These are phyloP conservation scores for Deladenus siricidicola DNA, from an alignment of 2,888 invertebrate species.

Conservation along the genomic window DNA sequence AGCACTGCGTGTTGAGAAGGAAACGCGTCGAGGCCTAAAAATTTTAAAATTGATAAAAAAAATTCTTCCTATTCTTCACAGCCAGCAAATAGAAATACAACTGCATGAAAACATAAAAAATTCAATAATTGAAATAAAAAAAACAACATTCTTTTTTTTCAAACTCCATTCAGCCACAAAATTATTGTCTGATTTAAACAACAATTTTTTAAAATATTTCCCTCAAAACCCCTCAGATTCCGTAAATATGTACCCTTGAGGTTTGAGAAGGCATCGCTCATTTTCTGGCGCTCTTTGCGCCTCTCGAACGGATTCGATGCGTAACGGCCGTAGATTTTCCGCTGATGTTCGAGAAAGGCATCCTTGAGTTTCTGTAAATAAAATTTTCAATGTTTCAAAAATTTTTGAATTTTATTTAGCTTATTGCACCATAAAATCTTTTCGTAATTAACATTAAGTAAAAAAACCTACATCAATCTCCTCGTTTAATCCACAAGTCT, in stretches of 20 bases:
- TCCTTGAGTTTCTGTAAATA: constrained; percentile 19
- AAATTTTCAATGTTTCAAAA: not conserved
- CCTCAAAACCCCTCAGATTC: not conserved
- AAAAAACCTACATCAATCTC: constrained; percentile 5
- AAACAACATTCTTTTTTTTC: no score
- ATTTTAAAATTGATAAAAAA: not conserved
- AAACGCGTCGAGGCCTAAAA: constrained; percentile 15
- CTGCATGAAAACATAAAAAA: no score
- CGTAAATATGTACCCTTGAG: constrained; percentile 12
- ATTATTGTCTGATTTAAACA: no score
- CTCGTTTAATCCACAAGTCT: constrained; percentile 15
- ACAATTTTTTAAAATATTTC: constrained; percentile 3
- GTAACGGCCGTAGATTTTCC: constrained; percentile 18
- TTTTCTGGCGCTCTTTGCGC: constrained; percentile 4
- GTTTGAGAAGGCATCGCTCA: constrained; percentile 13
- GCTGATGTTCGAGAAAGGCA: constrained; percentile 13
- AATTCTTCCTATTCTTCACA: no score
- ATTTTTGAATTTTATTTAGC: no score
- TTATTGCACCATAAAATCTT: no score
- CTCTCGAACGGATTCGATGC: constrained; percentile 23
- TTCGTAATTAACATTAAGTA: not conserved
- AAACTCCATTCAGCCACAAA: no score
- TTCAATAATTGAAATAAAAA: no score
- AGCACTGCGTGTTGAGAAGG: constrained; percentile 15
- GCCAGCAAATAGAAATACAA: no score